Evolutionary conservation across 2,797 vertebrate genomes (phyloP), one percentile per base, ranked within the genome.

Genomic region (Intellagama lesueurii): DNA sequence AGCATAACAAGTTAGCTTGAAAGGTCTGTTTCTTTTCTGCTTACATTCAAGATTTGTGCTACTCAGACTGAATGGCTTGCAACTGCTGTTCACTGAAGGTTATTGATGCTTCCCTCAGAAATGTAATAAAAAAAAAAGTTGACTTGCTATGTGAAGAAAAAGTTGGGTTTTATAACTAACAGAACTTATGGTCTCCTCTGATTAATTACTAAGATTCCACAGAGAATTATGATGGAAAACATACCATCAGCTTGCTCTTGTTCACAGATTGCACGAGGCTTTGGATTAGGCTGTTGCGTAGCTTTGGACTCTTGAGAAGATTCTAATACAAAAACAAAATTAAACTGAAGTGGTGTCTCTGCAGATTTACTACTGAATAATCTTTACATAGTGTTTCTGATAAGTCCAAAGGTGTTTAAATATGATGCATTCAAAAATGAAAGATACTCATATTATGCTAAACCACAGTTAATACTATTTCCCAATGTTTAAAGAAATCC

Each of bases 211-310:
- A 85, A 60, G 60, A 22, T 16, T 32, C 52, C 17, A n/a, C 75
- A 87, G 85, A 87, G 8, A 83, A 66, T n/a, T 64, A 81, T 16
- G 28, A 69, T 26, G 35, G 1, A 85, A 22, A 89, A 87, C 92
- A 88, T 94, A 97, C 97, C 97, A 92, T 91, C 47, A 5, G 91
- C 88, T 90, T 93, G 89, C 79, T 96, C 95, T 94, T 96, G 93
- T 52, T 96, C 92, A 85, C 87, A 90, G 0, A 26, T 47, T 78
- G 90, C 87, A 88, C 93, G 89, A 89, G 89, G 87, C 26, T 68
- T 89, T 47, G 87, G 87, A 91, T 94, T 93, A 86, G n/a, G 81
- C 44, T 95, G 94, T 90, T 49, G 28, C 0, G 0, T 12, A 8
- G 85, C 88, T 92, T 91, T 91, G 49, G 95, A 89, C 75, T 92